phyloP scores from a whole-genome alignment of 2,888 invertebrate genomes.

The Ectemnius cavifrons region DNA sequence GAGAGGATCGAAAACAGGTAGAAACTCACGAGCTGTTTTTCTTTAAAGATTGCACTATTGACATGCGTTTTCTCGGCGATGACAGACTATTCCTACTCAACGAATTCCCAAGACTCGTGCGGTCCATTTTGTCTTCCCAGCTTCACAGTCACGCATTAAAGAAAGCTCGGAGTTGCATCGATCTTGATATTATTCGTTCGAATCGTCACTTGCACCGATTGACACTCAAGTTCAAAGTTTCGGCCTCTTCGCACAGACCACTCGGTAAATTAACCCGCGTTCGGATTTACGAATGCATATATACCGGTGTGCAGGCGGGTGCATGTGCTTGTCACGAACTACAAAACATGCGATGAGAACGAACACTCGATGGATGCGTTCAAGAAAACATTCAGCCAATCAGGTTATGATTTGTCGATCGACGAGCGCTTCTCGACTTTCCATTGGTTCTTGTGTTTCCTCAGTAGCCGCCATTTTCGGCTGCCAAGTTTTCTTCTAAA shows the following conservation, averaged over 20 bases:
- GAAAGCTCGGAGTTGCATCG: background rate
- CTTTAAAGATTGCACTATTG: conserved; percentile 73
- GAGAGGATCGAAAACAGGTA: too few relatives aligned
- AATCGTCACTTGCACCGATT: too few relatives aligned
- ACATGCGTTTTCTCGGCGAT: conserved; percentile 72
- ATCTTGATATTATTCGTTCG: background rate
- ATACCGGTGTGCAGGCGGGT: conserved; percentile 21
- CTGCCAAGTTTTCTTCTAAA: too few relatives aligned
- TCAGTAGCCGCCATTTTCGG: too few relatives aligned
- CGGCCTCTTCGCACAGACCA: too few relatives aligned
- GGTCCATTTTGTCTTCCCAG: conserved; percentile 59
- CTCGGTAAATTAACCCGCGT: background rate
- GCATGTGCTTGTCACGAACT: conserved; percentile 36
- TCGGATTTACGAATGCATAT: background rate
- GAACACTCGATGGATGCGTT: too few relatives aligned
- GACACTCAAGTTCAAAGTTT: too few relatives aligned
- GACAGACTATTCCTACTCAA: conserved; percentile 60
- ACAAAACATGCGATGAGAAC: background rate
- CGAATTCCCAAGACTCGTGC: conserved; percentile 54
- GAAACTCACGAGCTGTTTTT: conserved; percentile 71
- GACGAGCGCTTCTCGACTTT: too few relatives aligned
- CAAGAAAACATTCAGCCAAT: too few relatives aligned
- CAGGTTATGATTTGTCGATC: too few relatives aligned
- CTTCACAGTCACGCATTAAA: conserved; percentile 20
- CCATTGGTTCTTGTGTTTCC: too few relatives aligned